Base-by-base conservation (phyloP, 2,888 invertebrate species). In the Drosophila peninsularis region DNA sequence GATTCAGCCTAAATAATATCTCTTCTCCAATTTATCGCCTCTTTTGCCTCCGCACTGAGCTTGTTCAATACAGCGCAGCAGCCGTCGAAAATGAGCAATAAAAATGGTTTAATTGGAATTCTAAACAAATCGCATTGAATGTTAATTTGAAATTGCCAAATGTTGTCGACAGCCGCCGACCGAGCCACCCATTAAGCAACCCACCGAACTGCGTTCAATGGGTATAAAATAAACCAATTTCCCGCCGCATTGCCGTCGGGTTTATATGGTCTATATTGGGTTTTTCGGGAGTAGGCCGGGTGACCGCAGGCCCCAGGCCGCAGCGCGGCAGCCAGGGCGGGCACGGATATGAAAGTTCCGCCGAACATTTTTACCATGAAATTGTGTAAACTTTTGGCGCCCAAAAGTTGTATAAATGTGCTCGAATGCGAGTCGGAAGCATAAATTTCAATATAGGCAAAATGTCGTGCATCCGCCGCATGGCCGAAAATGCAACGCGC, bases 211-310 rank as follows among this genome's bases (percentile, higher is more conserved):
- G 61, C 79, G 71, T 62, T 81, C 87, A 69, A 84, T 87, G 68
- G 62, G 66, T 70, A 84, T 81, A 76, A 89, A 87, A 84, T 84
- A 84, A 84, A 89, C 88, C 89, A 89, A 89, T 84, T 89, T 89
- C 65, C 79, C 66, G 62, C 73, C 79, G 69, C 87, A 86, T 78
- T 68, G 81, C 81, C 69, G 52, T 39, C 53, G 84, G 87, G 66
- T 67, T 64, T 70, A 11, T 41, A 9, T 47, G 55, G 42, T 24
- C 30, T 30, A 34, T 14, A 6, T n/a, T 11, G 64, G 14, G 37
- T 11, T 27, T 27, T 5, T 10, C 17, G 27, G 37, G 39, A 49
- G 21, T 39, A 24, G 42, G 34, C 14, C 32, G 39, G 47, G 9
- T 3, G 41, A 50, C 36, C n/a, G n/a, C n/a, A 39, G 7, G 30